Conservation (phyloP, 2,888 invertebrate genomes). For the Drosophila mettleri region DNA sequence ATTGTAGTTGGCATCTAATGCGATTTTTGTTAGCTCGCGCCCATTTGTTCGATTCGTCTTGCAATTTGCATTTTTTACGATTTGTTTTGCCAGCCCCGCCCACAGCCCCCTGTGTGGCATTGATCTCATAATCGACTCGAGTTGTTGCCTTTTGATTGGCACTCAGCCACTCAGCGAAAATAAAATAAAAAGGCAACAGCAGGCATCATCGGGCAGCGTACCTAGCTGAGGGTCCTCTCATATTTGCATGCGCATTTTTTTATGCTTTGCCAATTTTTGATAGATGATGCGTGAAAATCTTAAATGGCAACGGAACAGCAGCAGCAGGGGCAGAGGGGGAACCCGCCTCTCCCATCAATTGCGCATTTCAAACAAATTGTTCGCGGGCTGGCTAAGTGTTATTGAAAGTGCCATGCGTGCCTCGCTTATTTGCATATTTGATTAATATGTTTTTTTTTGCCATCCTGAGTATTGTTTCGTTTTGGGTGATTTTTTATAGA, state of each 20-base stretch:
- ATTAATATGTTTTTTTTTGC: slow-evolving; percentile 68
- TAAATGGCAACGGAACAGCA: slow-evolving; percentile 22
- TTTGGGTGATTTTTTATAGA: slow-evolving; percentile 76
- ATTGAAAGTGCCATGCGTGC: slow-evolving; percentile 28
- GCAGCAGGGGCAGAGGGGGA: neutral
- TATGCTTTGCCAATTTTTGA: slow-evolving; percentile 73
- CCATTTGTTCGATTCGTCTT: slow-evolving; percentile 63
- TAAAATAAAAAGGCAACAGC: slow-evolving; percentile 44
- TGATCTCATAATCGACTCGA: slow-evolving; percentile 77
- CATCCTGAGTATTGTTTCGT: slow-evolving; percentile 24
- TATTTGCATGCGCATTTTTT: slow-evolving; percentile 57
- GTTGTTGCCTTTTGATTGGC: slow-evolving; percentile 62
- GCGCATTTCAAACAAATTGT: slow-evolving; percentile 34
- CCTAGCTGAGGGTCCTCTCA: slow-evolving; percentile 52
- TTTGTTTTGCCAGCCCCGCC: slow-evolving; percentile 63
- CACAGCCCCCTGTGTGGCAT: slow-evolving; percentile 28
- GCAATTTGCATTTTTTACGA: slow-evolving; percentile 78
- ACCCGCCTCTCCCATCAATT: slow-evolving; percentile 28
- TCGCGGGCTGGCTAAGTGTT: slow-evolving; percentile 34
- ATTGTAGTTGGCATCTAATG: slow-evolving; percentile 60
- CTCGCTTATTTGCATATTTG: slow-evolving; percentile 79
- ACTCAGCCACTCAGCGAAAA: slow-evolving; percentile 19
- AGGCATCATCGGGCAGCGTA: slow-evolving; percentile 19
- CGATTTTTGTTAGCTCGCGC: slow-evolving; percentile 69
- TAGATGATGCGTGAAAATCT: slow-evolving; percentile 74